A percentile compares a stretch with the other conserved stretches of the same genome.
Conservation (phyloP, 2,113 vertebrate genomes). For the Podocnemis expansa region DNA sequence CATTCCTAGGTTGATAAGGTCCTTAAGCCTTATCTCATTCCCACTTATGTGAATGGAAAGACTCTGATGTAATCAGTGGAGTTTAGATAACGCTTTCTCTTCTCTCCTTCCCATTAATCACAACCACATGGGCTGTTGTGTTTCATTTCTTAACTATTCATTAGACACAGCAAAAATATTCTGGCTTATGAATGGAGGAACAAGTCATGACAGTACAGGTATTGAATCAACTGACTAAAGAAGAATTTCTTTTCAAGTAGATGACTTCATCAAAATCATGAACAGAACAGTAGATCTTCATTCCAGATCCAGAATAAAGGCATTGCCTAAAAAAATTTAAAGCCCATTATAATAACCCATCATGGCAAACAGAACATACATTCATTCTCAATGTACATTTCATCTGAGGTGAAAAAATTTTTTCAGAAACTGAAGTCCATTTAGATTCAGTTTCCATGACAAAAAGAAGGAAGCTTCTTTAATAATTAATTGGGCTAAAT, state of each 20-base stretch:
- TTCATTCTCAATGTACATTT: fast-evolving
- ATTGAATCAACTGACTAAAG: not conserved
- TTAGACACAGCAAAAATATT: not conserved
- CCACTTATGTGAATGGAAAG: slow-evolving; percentile 40
- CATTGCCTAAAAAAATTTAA: not conserved
- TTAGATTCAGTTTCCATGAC: not conserved
- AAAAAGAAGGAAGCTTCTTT: not conserved
- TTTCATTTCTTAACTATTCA: not conserved
- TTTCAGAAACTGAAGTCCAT: not conserved
- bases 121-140: not conserved
- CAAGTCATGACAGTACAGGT: not conserved
- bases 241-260: not conserved
- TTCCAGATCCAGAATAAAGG: not conserved
- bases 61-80: not conserved
- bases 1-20: slow-evolving; percentile 14
- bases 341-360: not conserved
- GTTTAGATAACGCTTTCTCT: slow-evolving; percentile 1
- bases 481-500: not conserved
- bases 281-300: fast-evolving
- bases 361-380: fast-evolving
- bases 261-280: fast-evolving
- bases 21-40: slow-evolving; percentile 21
- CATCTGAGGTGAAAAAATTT: not conserved
- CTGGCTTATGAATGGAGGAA: not conserved
- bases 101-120: slow-evolving; percentile 13